Evolutionary conservation across 1,140 invertebrate species (phyloP).

Genomic region (Drosophila persimilis): DNA sequence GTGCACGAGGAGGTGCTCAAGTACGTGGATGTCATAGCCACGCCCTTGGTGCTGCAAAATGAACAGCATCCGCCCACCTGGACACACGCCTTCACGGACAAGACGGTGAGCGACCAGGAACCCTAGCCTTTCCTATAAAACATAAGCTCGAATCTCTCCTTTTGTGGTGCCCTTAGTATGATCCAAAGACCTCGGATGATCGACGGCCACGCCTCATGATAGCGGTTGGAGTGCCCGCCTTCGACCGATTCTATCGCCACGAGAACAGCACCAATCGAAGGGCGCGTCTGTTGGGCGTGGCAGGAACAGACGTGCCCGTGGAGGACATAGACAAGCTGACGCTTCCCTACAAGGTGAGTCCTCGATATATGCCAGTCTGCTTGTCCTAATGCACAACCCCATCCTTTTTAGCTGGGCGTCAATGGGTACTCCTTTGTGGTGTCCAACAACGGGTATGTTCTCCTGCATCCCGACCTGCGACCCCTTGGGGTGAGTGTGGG

Average conservation of each 20-base stretch:
- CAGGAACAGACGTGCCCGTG: conserved; percentile 96
- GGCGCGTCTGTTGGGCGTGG: conserved; percentile 94
- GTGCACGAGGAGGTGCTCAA: conserved; percentile 96
- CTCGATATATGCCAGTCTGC: rapidly evolving
- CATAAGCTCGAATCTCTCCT: not conserved
- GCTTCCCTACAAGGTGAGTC: conserved; percentile 88
- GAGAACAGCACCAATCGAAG: conserved; percentile 85
- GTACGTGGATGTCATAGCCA: conserved; percentile 95
- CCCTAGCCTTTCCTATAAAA: not conserved
- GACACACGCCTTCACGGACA: conserved; percentile 94
- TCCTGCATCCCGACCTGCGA: conserved; percentile 90
- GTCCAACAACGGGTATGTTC: conserved; percentile 97
- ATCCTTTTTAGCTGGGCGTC: conserved; percentile 90
- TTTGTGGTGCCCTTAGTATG: conserved; percentile 46
- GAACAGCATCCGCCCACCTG: conserved; percentile 91
- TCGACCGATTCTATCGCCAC: conserved; percentile 87
- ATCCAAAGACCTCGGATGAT: conserved; percentile 83
- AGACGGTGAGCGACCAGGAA: conserved; percentile 85
- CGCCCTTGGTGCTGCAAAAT: conserved; percentile 91
- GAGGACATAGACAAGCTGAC: conserved; percentile 94
- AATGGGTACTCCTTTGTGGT: conserved; percentile 98
- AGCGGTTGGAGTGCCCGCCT: conserved; percentile 93
- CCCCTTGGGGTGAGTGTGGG: conserved; percentile 86
- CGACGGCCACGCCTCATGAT: conserved; percentile 88
- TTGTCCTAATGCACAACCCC: not conserved